Conservation (phyloP, 2,888 invertebrate genomes). For the Kuschelorhynchus macadamiae region DNA sequence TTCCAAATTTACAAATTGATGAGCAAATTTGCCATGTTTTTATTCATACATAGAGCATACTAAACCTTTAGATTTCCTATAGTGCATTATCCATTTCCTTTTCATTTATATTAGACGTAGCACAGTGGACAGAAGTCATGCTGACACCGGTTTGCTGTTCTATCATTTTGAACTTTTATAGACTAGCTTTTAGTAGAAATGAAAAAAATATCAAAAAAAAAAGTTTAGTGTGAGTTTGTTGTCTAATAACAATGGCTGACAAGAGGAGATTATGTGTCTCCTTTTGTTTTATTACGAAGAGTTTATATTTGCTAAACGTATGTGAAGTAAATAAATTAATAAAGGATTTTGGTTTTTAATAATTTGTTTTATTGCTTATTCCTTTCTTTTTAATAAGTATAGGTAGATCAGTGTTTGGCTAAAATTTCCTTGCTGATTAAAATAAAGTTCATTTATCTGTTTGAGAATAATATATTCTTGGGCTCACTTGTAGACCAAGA, state of each 20-base stretch:
- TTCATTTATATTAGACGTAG: slow-evolving; percentile 15
- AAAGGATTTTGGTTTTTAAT: slow-evolving; percentile 46
- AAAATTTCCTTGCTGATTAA: too few species aligned
- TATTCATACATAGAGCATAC: too few species aligned
- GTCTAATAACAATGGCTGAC: slow-evolving; percentile 29
- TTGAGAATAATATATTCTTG: too few species aligned
- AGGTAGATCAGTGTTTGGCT: too few species aligned
- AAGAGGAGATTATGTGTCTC: slow-evolving; percentile 4
- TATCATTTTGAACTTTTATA: slow-evolving; percentile 36
- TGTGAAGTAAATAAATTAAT: slow-evolving; percentile 47
- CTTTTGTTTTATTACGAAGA: slow-evolving; percentile 25
- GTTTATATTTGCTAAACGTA: slow-evolving; percentile 37
- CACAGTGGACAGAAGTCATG: not conserved
- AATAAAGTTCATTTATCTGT: too few species aligned
- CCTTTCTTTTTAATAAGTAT: too few species aligned
- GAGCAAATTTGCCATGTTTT: too few species aligned
- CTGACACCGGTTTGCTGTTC: not conserved
- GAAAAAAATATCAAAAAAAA: slow-evolving; percentile 16
- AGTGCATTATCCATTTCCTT: slow-evolving; percentile 39
- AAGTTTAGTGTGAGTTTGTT: slow-evolving; percentile 26
- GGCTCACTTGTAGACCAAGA: too few species aligned
- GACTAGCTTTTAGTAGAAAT: slow-evolving; percentile 17
- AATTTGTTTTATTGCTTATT: slow-evolving; percentile 19
- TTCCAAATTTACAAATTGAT: too few species aligned
- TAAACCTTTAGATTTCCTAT: slow-evolving; percentile 33